A percentile compares a stretch with the other conserved stretches of the same genome.
Conservation (phyloP, 92 coral and sea anemone genomes). For the Diadumene lineata region DNA sequence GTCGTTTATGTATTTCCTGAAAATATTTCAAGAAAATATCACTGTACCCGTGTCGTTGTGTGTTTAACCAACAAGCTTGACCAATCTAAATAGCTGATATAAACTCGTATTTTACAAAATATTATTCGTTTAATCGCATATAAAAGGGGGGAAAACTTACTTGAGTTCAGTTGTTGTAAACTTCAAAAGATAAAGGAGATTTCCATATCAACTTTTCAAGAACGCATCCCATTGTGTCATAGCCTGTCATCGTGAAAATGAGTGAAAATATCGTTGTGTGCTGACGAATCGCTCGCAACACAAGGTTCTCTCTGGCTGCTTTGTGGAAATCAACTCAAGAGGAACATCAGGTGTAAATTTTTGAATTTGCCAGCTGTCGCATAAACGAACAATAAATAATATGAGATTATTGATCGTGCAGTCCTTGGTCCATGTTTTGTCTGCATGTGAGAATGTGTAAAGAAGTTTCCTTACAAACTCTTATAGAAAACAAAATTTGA, state of each 20-base stretch:
- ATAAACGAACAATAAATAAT: background rate
- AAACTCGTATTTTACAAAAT: no score
- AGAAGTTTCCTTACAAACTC: background rate
- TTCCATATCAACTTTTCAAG: no score
- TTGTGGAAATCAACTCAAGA: background rate
- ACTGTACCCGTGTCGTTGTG: no score
- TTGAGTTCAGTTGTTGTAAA: no score
- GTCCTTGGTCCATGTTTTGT: slow-evolving; percentile 14
- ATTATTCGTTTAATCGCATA: no score
- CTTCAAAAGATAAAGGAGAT: no score
- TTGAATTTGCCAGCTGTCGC: background rate
- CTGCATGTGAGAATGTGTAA: background rate
- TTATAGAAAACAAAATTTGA: slow-evolving; percentile 9
- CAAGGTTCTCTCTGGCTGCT: background rate
- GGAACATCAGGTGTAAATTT: background rate
- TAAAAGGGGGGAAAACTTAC: no score
- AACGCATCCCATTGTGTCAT: no score
- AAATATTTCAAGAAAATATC: no score
- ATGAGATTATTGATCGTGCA: background rate
- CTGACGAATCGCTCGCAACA: slow-evolving; percentile 3
- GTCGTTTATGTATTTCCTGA: no score
- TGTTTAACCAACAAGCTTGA: no score
- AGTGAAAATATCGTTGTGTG: background rate
- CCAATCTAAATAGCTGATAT: no score
- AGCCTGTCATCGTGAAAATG: background rate